These are phyloP conservation scores for Porites divaricata DNA, from an alignment of 92 coral and sea anemone genomes.

Conservation along the genomic window DNA sequence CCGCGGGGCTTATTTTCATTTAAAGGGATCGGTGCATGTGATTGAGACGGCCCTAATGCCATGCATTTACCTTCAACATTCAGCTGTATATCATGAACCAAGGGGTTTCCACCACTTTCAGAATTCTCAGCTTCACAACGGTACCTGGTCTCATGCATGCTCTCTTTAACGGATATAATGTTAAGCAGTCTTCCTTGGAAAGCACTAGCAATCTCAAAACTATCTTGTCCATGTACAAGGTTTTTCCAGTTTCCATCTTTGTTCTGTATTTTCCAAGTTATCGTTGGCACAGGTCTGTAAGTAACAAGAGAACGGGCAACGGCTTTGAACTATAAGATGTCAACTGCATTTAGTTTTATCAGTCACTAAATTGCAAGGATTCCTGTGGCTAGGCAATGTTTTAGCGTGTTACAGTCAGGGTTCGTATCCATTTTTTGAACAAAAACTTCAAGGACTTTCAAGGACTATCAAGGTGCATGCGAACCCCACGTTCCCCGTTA, in stretches of 20 bases:
- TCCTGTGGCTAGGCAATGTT: too few species aligned
- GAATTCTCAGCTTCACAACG: constrained; percentile 19
- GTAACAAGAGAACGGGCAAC: background rate
- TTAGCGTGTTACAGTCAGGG: too few species aligned
- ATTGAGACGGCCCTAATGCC: too few species aligned
- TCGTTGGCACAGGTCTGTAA: constrained; percentile 31
- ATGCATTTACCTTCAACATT: constrained; percentile 11
- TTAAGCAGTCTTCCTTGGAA: background rate
- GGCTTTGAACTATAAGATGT: too few species aligned
- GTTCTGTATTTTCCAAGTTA: constrained; percentile 25
- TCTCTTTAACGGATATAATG: background rate
- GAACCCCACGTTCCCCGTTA: too few species aligned
- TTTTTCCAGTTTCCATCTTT: background rate
- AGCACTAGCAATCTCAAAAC: background rate
- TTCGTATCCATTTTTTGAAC: too few species aligned
- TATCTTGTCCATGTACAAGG: background rate
- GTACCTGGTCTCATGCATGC: constrained; percentile 1
- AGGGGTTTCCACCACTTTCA: background rate
- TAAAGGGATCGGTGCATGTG: too few species aligned
- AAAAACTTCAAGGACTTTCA: too few species aligned
- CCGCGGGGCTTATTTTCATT: too few species aligned
- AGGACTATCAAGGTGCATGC: too few species aligned
- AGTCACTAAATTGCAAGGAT: too few species aligned
- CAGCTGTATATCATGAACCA: background rate
- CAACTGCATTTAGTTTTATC: too few species aligned